Base-by-base conservation (phyloP, 1,140 invertebrate genomes). In the Hyphantria cunea region DNA sequence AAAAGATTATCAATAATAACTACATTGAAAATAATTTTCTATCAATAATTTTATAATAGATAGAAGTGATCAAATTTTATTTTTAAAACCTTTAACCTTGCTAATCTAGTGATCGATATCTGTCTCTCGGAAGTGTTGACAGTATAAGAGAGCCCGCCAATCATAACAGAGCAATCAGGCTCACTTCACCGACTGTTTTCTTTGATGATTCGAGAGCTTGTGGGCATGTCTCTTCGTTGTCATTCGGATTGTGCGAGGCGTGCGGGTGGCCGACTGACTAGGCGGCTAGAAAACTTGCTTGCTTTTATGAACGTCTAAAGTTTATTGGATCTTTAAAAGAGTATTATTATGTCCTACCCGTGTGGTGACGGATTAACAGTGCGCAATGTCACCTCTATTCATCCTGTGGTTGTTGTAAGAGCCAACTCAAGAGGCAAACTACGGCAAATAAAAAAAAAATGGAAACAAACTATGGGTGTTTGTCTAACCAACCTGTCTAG, bases 201-300 rank as follows among this genome's bases (percentile, higher is more conserved):
- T 80, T 84, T 82, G 73, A 84, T 80, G 77, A 78, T 76, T 83
- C 69, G 68, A 78, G 80, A 75, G 75, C 74, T 73, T 74, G 25
- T 48, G n/a, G 37, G 9, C 14, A 31, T 51, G 39, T 14, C 12
- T 15, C 9, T 12, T 51, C 74, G 44, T 55, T 74, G 75, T 76
- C 71, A 78, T 74, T 64, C 69, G 65, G 25, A 37, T 7, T 15
- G 44, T 33, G 39, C 41, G 44, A 52, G 58, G 45, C 49, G 64
- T 54, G 76, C 68, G 74, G 78, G 82, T 82, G 79, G 79, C 63
- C 75, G 33, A 56, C 17, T 25, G 17, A 25, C 17, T 25, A 25
- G 17, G 5, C 17, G 17, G 17, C 17, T 25, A 25, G 2, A n/a
- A n/a, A 25, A 25, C 17, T 25, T 44, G 44, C 37, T 45, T 49